Percentiles rank a stretch among this genome's conserved stretches.
Conservation (phyloP, 2,888 invertebrate species). For the Bembecia ichneumoniformis region DNA sequence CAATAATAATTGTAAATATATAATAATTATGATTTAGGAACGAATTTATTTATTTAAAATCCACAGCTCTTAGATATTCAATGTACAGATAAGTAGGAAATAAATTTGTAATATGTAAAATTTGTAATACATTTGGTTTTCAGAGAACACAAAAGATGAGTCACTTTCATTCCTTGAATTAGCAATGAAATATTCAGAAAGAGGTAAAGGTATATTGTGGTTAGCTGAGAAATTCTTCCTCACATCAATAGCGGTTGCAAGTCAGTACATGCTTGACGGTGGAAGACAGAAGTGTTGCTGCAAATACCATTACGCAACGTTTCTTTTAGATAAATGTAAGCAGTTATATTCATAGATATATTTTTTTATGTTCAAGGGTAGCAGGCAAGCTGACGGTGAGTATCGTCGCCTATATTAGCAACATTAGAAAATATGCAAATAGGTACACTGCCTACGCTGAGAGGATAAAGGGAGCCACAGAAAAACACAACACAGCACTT, state of each 20-base stretch:
- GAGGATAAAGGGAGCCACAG: too few species aligned
- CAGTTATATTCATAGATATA: constrained; percentile 1
- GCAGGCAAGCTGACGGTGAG: too few species aligned
- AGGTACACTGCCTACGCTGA: too few species aligned
- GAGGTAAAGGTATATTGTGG: constrained; percentile 69
- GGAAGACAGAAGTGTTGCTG: constrained; percentile 62
- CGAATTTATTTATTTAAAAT: too few species aligned
- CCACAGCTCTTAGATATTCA: too few species aligned
- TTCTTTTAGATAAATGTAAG: constrained; percentile 69
- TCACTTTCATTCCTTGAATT: constrained; percentile 48
- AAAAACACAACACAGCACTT: too few species aligned
- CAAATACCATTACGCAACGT: constrained; percentile 67
- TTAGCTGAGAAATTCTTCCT: constrained; percentile 69
- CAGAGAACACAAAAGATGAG: constrained; percentile 52
- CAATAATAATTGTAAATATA: too few species aligned
- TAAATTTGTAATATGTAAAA: not conserved
- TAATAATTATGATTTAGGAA: too few species aligned
- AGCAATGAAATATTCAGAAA: constrained; percentile 48
- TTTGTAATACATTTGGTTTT: constrained; percentile 6
- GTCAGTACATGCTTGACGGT: constrained; percentile 51
- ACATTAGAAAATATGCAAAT: too few species aligned
- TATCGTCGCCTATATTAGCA: too few species aligned
- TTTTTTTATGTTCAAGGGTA: too few species aligned
- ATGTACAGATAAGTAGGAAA: too few species aligned
- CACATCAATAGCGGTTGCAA: constrained; percentile 54